Percentiles rank a stretch among this genome's conserved stretches.
Conservation (phyloP, 2,113 vertebrate species). For the Rostratula benghalensis region DNA sequence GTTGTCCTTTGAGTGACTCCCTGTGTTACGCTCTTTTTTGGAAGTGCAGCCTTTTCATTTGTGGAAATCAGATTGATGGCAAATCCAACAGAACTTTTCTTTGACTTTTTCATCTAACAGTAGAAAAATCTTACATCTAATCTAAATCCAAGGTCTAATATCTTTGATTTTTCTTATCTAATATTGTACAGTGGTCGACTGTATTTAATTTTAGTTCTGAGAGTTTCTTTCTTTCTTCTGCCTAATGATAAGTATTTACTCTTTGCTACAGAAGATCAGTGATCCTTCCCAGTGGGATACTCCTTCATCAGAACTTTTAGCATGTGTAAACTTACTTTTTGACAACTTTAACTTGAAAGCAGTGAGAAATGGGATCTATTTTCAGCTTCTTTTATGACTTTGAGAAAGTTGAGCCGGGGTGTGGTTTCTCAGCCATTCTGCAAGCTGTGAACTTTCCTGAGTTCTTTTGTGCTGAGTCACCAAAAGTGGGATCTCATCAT, state of each 20-base stretch:
- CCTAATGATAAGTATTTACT: conserved; percentile 61
- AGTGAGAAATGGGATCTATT: neutral
- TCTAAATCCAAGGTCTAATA: neutral
- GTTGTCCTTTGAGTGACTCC: neutral
- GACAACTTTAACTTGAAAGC: neutral
- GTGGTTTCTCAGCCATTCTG: conserved; percentile 2
- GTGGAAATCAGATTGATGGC: neutral
- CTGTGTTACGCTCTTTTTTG: neutral
- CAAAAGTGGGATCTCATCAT: neutral
- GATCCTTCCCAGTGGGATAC: neutral
- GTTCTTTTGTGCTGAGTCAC: conserved; percentile 2
- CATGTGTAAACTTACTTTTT: neutral
- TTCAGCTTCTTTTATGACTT: neutral
- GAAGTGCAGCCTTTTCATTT: neutral
- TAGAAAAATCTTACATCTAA: neutral
- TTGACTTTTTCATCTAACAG: neutral
- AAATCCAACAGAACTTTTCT: neutral
- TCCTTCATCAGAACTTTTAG: neutral
- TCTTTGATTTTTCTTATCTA: neutral
- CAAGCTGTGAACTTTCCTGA: neutral
- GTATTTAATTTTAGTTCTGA: conserved; percentile 27
- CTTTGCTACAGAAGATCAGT: conserved; percentile 4
- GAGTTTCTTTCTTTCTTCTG: conserved; percentile 25
- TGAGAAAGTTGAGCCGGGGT: neutral
- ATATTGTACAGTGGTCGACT: neutral